These are phyloP conservation scores for Lampropteryx suffumata DNA, from an alignment of 2,888 invertebrate genomes.

Conservation along the genomic window DNA sequence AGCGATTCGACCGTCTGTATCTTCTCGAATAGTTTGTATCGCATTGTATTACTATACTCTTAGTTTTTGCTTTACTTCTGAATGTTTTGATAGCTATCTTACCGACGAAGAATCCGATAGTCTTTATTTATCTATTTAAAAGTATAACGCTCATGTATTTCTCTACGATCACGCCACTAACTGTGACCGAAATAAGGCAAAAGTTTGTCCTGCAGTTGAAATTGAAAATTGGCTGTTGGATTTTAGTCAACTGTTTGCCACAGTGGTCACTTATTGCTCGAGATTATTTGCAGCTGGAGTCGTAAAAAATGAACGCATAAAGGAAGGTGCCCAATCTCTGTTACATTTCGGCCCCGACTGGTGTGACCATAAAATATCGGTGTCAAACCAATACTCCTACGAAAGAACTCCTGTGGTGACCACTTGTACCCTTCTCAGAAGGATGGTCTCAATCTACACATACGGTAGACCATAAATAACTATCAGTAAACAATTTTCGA, in stretches of 20 bases:
- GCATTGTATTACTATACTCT: neutral
- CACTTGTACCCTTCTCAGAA: conserved; percentile 59
- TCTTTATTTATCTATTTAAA: too few species aligned
- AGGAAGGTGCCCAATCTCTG: conserved; percentile 24
- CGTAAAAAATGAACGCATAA: conserved; percentile 31
- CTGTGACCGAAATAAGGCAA: too few species aligned
- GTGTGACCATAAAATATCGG: conserved; percentile 52
- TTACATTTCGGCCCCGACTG: conserved; percentile 20
- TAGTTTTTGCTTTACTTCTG: neutral
- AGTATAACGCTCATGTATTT: too few species aligned
- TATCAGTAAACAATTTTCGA: conserved; percentile 3
- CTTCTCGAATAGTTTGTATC: conserved; percentile 16
- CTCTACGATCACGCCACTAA: too few species aligned
- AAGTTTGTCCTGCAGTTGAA: too few species aligned
- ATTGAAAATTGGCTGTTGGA: too few species aligned
- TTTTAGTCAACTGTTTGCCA: too few species aligned
- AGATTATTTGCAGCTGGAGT: too few species aligned
- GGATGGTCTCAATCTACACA: conserved; percentile 28
- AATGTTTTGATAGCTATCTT: too few species aligned
- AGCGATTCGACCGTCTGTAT: conserved; percentile 32
- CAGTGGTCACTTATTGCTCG: too few species aligned
- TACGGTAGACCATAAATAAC: neutral
- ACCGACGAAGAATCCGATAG: too few species aligned
- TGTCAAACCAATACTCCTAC: conserved; percentile 37
- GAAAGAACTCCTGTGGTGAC: conserved; percentile 58